These are phyloP conservation scores for Cheilosia vernalis DNA, from an alignment of 2,888 invertebrate genomes.

Conservation along the genomic window DNA sequence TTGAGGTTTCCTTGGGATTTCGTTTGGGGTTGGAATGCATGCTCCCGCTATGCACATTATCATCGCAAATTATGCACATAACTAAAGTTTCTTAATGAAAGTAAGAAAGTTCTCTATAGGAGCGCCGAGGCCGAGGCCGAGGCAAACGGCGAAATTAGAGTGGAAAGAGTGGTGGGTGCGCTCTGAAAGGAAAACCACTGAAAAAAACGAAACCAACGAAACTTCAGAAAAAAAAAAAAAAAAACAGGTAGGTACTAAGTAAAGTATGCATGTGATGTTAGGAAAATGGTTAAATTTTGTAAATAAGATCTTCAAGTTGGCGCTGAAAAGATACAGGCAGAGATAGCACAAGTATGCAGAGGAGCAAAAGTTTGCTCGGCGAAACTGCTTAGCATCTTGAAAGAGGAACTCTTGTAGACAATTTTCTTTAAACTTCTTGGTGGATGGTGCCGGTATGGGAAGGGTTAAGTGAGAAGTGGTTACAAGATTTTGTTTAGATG, in stretches of 20 bases:
- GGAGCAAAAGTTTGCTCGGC: constrained; percentile 9
- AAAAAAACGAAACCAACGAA: constrained; percentile 8
- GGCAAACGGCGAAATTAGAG: constrained; percentile 9
- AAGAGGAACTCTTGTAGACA: constrained; percentile 22
- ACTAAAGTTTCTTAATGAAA: constrained; percentile 75
- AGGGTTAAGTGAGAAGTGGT: constrained; percentile 40
- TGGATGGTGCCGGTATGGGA: constrained; percentile 13
- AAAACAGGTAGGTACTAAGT: constrained; percentile 4
- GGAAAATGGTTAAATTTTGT: constrained; percentile 57
- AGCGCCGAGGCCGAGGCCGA: neutral
- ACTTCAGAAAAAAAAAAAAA: neutral
- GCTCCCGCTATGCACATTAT: constrained; percentile 54
- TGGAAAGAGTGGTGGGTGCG: neutral
- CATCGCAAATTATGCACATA: constrained; percentile 73
- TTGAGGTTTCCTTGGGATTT: constrained; percentile 53
- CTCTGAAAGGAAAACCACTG: constrained; percentile 13
- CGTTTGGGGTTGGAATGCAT: constrained; percentile 10
- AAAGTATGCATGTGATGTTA: constrained; percentile 12
- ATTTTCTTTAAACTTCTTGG: constrained; percentile 11
- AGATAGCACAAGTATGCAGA: neutral
- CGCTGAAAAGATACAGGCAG: constrained; percentile 35
- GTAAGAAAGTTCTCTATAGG: constrained; percentile 55
- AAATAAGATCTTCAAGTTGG: constrained; percentile 55
- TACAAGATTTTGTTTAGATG: neutral
- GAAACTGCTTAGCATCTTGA: constrained; percentile 15